A percentile compares a stretch with the other conserved stretches of the same genome.
These are phyloP conservation scores for Knipowitschia caucasica DNA, from an alignment of 2,797 vertebrate genomes.

Conservation along the genomic window DNA sequence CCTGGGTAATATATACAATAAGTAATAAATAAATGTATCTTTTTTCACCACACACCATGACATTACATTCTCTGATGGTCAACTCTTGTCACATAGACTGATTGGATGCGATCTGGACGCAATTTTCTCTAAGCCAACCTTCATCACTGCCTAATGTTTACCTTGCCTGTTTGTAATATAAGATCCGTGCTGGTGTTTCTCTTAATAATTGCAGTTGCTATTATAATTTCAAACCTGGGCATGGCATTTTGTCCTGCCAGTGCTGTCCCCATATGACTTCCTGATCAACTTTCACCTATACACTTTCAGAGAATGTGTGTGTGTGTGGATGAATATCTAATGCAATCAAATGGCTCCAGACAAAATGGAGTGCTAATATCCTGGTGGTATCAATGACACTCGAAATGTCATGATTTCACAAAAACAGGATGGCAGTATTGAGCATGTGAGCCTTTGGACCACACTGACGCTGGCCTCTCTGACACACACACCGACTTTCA, in stretches of 20 bases:
- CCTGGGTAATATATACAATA: not conserved
- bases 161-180: not conserved
- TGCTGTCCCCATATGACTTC: slow-evolving; percentile 30
- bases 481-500: slow-evolving; percentile 50
- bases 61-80: not conserved
- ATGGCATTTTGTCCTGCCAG: not conserved
- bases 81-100: not conserved
- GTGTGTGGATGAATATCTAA: slow-evolving; percentile 48
- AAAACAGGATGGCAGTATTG: slow-evolving; percentile 26
- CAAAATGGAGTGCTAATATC: slow-evolving; percentile 41
- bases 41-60: not conserved
- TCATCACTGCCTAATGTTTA: not conserved
- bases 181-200: not conserved
- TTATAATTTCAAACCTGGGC: slow-evolving; percentile 1
- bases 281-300: slow-evolving; percentile 18
- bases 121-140: not conserved
- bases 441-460: slow-evolving; percentile 34
- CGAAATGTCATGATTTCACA: slow-evolving; percentile 21
- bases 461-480: slow-evolving; percentile 50
- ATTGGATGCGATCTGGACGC: not conserved
- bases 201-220: not conserved
- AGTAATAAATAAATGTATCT: no score
- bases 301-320: slow-evolving; percentile 26
- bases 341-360: slow-evolving; percentile 60
- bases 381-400: slow-evolving; percentile 46